Percentiles rank a stretch among this genome's conserved stretches.
phyloP scores from a whole-genome alignment of 2,797 vertebrate species.

The Salmo trutta region DNA sequence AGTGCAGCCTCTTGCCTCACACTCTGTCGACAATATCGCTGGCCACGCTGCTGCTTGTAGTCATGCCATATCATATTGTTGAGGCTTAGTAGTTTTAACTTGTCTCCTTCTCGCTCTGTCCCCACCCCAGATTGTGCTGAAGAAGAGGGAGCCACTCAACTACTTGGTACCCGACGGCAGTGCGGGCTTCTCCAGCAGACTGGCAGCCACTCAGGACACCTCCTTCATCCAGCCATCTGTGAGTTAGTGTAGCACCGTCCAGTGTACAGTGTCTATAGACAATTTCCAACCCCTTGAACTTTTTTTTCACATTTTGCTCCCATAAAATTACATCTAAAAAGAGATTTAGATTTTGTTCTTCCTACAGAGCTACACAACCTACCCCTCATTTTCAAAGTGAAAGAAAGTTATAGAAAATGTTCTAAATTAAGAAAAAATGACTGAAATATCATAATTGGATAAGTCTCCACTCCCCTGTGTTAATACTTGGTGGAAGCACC shows the following conservation, averaged over 20 bases:
- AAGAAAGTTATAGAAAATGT: no score
- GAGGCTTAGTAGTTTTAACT: neutral
- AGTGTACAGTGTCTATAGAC: neutral
- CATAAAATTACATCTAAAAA: no score
- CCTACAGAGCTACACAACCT: no score
- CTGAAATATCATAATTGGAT: no score
- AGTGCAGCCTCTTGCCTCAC: neutral
- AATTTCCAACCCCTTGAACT: neutral
- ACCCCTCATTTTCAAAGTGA: no score
- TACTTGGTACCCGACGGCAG: slow-evolving; percentile 88
- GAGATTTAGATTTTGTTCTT: no score
- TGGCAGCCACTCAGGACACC: slow-evolving; percentile 93
- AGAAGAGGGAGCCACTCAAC: slow-evolving; percentile 95
- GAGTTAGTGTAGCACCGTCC: slow-evolving; percentile 63
- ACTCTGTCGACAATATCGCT: neutral
- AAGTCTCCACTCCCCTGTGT: no score
- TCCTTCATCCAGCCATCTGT: slow-evolving; percentile 93
- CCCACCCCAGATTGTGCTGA: slow-evolving; percentile 88
- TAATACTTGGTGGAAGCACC: no score
- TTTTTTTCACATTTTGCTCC: no score
- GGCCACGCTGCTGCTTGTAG: neutral
- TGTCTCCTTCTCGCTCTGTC: slow-evolving; percentile 1
- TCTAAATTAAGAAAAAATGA: no score
- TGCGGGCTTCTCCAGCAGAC: slow-evolving; percentile 92
- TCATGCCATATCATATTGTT: neutral